phyloP scores from a whole-genome alignment of 2,113 vertebrate genomes.

The Phylloscopus whistleri region DNA sequence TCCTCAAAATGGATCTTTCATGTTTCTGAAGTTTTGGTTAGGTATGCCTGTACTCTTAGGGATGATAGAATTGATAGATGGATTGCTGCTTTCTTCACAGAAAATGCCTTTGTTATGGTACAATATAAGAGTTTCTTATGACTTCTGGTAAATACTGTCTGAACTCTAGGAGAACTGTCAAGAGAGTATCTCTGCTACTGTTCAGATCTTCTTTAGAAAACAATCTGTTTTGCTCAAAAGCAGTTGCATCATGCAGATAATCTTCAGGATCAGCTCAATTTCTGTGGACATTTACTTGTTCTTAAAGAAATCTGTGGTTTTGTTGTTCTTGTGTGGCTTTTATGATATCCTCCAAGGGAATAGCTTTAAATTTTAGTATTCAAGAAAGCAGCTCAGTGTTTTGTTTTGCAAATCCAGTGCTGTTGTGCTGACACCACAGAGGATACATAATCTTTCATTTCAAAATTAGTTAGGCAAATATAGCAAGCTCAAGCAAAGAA shows the following conservation, averaged over 20 bases:
- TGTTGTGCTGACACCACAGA: neutral
- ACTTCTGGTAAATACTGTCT: neutral
- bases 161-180: neutral
- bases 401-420: neutral
- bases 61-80: neutral
- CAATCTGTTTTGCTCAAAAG: neutral
- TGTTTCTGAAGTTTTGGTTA: neutral
- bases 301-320: neutral
- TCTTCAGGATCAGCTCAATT: neutral
- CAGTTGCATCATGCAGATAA: neutral
- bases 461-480: neutral
- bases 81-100: neutral
- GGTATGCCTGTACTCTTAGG: neutral
- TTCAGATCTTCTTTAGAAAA: neutral
- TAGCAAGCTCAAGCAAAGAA: neutral
- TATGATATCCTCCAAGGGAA: neutral
- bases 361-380: neutral
- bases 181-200: neutral
- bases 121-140: neutral
- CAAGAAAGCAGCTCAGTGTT: neutral
- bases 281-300: neutral
- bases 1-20: neutral
- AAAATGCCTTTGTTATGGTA: neutral
- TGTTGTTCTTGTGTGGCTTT: neutral
- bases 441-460: neutral